phyloP scores from a whole-genome alignment of 2,797 vertebrate genomes.

The Anableps anableps region DNA sequence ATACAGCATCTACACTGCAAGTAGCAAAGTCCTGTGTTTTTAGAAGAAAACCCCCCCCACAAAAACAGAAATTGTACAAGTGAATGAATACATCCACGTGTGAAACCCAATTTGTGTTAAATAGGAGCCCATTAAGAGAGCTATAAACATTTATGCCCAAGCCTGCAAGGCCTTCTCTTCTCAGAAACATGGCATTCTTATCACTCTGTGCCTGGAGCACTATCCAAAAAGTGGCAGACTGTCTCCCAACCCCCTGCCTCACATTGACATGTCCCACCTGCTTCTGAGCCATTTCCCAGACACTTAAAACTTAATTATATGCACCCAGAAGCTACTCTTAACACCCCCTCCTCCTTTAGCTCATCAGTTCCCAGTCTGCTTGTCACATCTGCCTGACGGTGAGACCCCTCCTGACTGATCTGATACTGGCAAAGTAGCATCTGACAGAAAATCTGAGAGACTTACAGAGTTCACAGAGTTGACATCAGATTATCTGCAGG shows the following conservation, averaged over 20 bases:
- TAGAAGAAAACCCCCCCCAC: no score
- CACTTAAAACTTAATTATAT: slow-evolving; percentile 40
- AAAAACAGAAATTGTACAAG: slow-evolving; percentile 15
- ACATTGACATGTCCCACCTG: slow-evolving; percentile 45
- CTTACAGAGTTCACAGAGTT: background rate
- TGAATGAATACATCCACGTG: slow-evolving; percentile 24
- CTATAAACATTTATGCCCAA: slow-evolving; percentile 49
- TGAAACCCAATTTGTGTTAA: slow-evolving; percentile 31
- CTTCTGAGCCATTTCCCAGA: slow-evolving; percentile 42
- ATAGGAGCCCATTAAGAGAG: slow-evolving; percentile 35
- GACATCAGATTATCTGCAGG: slow-evolving; percentile 1
- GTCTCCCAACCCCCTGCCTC: slow-evolving; percentile 33
- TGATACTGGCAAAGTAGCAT: slow-evolving; percentile 39
- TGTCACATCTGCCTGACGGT: slow-evolving; percentile 48
- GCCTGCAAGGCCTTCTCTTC: slow-evolving; percentile 25
- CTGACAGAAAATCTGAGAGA: slow-evolving; percentile 26
- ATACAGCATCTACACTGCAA: background rate
- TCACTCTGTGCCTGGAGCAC: slow-evolving; percentile 38
- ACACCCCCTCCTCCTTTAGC: slow-evolving; percentile 26
- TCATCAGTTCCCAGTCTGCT: slow-evolving; percentile 47
- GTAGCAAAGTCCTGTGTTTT: background rate
- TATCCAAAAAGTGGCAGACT: slow-evolving; percentile 32
- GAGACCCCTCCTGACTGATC: slow-evolving; percentile 32
- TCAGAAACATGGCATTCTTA: slow-evolving; percentile 44
- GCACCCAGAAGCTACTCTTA: slow-evolving; percentile 39